Base-by-base conservation (phyloP, 2,797 vertebrate species). In the Glossophaga mutica region DNA sequence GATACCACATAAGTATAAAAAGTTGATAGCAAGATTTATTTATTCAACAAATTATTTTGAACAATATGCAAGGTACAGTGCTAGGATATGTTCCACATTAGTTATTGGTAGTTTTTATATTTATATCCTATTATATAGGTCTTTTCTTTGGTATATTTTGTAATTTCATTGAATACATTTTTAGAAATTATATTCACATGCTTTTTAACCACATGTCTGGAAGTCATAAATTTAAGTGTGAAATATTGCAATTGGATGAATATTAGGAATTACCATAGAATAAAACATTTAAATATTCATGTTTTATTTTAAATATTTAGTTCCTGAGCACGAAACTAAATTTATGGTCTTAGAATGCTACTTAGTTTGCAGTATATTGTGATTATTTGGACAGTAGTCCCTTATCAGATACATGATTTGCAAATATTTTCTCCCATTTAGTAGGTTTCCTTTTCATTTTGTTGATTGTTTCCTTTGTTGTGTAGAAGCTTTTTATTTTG, bases 261-360 rank as follows among this genome's bases (percentile, higher is more conserved):
- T 44, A 67, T 92, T 93, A 90, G 67, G 32, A 87, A 71, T 79
- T 93, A 91, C 0, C 11, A 55, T 7, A 87, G 44, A 91, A 87
- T 84, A 71, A 94, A 94, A 85, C 21, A 91, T 87, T 91, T 86
- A 94, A 90, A 89, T 95, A 95, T 91, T 94, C 34, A 76, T 93
- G 37, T 88, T 91, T 94, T 92, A 48, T 71, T 96, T 97, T 87
- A 26, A 97, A 24, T 82, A 39, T 92, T 85, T 90, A 88, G 89
- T 87, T 89, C 65, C 87, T 88, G 34, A 94, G 39, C 83, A 71
- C 52, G 91, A 68, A 95, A 92, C 59, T 87, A 70, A 92, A 87
- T n/a, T 87, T 93, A 59, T 37, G 8, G 7, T 52, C n/a, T 94
- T 96, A 78, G 68, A 96, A 79, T 89, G 50, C 89, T 95, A 52